phyloP scores from a whole-genome alignment of 2,888 invertebrate species.

The Phasia obesa region DNA sequence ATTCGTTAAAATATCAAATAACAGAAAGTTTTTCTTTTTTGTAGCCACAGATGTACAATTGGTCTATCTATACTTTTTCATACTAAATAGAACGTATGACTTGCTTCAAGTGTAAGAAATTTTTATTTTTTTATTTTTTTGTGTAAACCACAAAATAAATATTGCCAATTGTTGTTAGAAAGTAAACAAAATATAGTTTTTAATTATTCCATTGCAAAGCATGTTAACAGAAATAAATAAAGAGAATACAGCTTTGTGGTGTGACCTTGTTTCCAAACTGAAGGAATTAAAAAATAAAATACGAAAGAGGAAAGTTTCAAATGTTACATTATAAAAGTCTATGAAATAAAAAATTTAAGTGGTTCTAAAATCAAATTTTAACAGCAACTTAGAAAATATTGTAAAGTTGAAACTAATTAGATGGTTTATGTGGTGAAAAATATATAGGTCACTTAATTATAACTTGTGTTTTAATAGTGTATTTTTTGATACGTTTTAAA shows the following conservation, averaged over 20 bases:
- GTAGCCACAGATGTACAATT: constrained; percentile 11
- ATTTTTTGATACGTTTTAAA: too few relatives aligned
- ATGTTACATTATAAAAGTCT: neutral
- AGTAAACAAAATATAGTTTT: neutral
- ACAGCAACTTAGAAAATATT: neutral
- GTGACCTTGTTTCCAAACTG: constrained; percentile 4
- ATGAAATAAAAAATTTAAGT: neutral
- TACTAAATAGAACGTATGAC: neutral
- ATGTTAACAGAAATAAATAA: neutral
- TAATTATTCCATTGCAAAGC: neutral
- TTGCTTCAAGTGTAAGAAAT: neutral
- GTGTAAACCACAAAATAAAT: constrained; percentile 18
- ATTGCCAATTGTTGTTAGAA: constrained; percentile 18
- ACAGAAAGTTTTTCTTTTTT: constrained; percentile 4
- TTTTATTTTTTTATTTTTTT: neutral
- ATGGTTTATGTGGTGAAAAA: neutral
- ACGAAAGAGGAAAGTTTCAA: neutral
- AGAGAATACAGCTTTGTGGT: constrained; percentile 9
- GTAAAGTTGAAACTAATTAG: neutral
- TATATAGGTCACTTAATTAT: too few relatives aligned
- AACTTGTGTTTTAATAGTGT: too few relatives aligned
- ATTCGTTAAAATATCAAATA: neutral
- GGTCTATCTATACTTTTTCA: neutral
- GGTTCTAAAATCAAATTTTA: neutral
- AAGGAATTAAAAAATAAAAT: neutral